Base-by-base conservation (phyloP, 2,888 invertebrate species). In the Sylvicola cinctus region DNA sequence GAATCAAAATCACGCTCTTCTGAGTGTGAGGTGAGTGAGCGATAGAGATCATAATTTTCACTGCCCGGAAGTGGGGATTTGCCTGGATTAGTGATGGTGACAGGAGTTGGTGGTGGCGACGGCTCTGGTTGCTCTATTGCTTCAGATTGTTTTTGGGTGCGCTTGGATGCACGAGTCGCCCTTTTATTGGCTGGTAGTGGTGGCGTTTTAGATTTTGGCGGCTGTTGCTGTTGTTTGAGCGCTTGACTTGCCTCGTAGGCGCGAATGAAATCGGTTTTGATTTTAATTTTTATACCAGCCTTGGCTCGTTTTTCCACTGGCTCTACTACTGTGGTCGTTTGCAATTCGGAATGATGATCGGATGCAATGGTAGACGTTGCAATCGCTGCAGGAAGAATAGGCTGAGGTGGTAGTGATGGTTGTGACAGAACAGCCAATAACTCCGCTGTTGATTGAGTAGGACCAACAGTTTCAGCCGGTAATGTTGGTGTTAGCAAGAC, bases 1-100 rank as follows among this genome's bases (percentile, higher is more conserved):
- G 55, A 58, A 37, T 58, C 57, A 16, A 58, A 56, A 38, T 57
- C 57, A 35, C 51, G 50, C 26, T 58, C 57, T 3, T n/a, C n/a
- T n/a, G n/a, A n/a, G n/a, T n/a, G n/a, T n/a, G n/a, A n/a, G n/a
- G n/a, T n/a, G 33, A 65, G 50, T 23, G 64, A 62, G 45, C 60
- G 60, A 43, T 64, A 65, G 15, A 64, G 47, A 38, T 65, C 65
- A 56, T 62, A 63, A 34, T 53, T 55, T 47, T 63, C 63, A 34
- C 61, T 55, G 12, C 60, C 63, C 36, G 63, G 62, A 34, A 58
- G 49, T 28, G 70, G 70, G n/a, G n/a, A n/a, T n/a, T n/a, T n/a
- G n/a, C n/a, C n/a, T n/a, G n/a, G n/a, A n/a, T n/a, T n/a, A n/a
- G n/a, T n/a, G n/a, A n/a, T n/a, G n/a, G n/a, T n/a, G n/a, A n/a